A percentile compares a stretch with the other conserved stretches of the same genome.
phyloP scores from a whole-genome alignment of 2,113 vertebrate genomes.

The Xenus cinereus region DNA sequence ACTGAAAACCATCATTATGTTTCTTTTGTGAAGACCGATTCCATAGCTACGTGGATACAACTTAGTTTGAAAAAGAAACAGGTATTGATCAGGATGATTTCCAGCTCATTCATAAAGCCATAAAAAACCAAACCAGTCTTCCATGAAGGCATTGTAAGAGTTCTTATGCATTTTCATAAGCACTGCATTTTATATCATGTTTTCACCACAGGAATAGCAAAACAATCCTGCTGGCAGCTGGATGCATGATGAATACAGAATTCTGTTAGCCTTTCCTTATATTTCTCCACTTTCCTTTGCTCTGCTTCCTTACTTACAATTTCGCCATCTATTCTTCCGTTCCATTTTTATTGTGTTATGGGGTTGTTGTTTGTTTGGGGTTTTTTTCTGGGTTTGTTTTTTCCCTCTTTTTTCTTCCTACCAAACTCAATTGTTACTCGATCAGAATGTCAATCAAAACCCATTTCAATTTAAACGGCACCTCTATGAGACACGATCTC shows the following conservation, averaged over 20 bases:
- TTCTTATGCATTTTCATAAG: not conserved
- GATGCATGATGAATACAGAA: not conserved
- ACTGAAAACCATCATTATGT: not conserved
- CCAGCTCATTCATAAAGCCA: not conserved
- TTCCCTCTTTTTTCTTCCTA: not conserved
- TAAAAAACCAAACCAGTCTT: not conserved
- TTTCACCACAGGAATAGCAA: not conserved
- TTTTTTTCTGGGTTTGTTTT: not conserved
- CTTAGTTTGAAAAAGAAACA: not conserved
- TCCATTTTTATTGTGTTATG: not conserved
- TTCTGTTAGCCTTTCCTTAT: not conserved
- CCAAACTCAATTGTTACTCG: not conserved
- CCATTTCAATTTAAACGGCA: not conserved
- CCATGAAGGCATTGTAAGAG: not conserved
- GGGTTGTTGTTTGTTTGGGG: no score
- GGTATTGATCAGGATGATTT: not conserved
- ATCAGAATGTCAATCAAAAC: not conserved
- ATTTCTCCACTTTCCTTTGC: not conserved
- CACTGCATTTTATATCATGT: accelerated
- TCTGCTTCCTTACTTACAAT: not conserved
- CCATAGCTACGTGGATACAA: accelerated
- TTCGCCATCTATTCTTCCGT: not conserved
- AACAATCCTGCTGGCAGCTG: not conserved
- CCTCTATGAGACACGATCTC: not conserved
- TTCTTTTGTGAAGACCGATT: not conserved